Base-by-base conservation (phyloP, 2,797 vertebrate genomes). In the Sebastes taczanowskii region DNA sequence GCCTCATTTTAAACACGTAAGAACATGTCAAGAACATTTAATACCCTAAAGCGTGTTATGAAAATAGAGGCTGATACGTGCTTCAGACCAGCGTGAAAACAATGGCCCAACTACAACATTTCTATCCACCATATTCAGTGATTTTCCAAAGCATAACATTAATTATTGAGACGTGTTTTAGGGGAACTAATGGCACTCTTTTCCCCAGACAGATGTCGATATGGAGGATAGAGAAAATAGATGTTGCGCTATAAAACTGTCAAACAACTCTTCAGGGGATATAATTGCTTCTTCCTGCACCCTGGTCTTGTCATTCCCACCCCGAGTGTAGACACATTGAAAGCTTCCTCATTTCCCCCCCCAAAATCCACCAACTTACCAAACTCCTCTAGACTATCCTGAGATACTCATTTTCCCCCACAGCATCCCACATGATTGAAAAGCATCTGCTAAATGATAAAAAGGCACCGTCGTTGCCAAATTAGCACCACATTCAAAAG, bases 401-500 rank as follows among this genome's bases (percentile, higher is more conserved):
- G 87, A 92, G 86, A 92, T 81, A 32, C 90, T 83, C 84, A 52
- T 74, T 79, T 78, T 65, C 82, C 91, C 63, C 81, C 90, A 84
- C 86, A 76, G 88, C 87, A 75, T 89, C 78, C 80, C 86, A 82
- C 78, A 52, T 73, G 88, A 92, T 80, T 93, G 91, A 91, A 93
- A 92, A 94, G 93, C 93, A 94, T 95, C 93, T 94, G 93, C 92
- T 65, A 86, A 86, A 89, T 87, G 92, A 93, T 92, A 94, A 94
- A 72, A 95, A 92, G 90, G 86, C 84, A 65, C 89, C 84, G 74
- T 85, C 77, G 85, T 88, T 85, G 88, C 89, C 88, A 95, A 95
- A 95, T 95, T 95, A 95, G 92, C 84, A 67, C 83, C 92, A 87
- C 91, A 95, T 95, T 95, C 92, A 95, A 90, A 90, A 88, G 84